Percentiles rank a stretch among this genome's conserved stretches.
Conservation (phyloP, 2,888 invertebrate species). For the Drosophila colorata region DNA sequence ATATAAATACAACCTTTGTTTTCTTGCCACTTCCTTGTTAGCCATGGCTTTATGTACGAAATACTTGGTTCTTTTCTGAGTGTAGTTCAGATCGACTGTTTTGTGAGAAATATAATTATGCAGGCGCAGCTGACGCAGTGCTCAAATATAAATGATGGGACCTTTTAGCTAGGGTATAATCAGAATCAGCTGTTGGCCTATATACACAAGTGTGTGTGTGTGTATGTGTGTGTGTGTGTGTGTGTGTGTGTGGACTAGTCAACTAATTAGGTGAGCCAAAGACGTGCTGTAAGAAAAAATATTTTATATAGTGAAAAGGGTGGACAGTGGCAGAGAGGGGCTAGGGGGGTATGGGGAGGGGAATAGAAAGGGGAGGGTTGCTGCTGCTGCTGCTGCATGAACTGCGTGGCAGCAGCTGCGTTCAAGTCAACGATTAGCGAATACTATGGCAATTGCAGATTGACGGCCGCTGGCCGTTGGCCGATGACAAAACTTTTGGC, state of each 20-base stretch:
- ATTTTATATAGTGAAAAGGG: background rate
- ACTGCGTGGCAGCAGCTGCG: constrained; percentile 22
- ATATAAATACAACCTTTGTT: no score
- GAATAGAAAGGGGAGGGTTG: background rate
- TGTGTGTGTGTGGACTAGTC: constrained; percentile 5
- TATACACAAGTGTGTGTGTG: background rate
- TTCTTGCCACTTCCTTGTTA: no score
- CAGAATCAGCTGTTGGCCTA: background rate
- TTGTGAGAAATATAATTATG: no score
- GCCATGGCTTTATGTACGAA: no score
- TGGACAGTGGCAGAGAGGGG: no score
- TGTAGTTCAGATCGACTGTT: no score
- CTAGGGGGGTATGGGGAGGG: no score
- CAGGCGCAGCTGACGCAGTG: no score
- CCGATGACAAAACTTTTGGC: constrained; percentile 68
- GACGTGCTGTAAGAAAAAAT: constrained; percentile 32
- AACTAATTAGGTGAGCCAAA: constrained; percentile 64
- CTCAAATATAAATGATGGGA: background rate
- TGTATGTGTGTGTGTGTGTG: background rate
- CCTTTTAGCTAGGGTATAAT: background rate
- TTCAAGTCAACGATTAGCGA: constrained; percentile 71
- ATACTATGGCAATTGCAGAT: constrained; percentile 56
- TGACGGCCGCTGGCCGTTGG: constrained; percentile 44
- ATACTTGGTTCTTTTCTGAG: no score
- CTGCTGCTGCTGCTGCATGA: background rate